Evolutionary conservation across 1,140 invertebrate species (phyloP), one percentile per base, ranked within the genome.

Genomic region (Drosophila setifemur): DNA sequence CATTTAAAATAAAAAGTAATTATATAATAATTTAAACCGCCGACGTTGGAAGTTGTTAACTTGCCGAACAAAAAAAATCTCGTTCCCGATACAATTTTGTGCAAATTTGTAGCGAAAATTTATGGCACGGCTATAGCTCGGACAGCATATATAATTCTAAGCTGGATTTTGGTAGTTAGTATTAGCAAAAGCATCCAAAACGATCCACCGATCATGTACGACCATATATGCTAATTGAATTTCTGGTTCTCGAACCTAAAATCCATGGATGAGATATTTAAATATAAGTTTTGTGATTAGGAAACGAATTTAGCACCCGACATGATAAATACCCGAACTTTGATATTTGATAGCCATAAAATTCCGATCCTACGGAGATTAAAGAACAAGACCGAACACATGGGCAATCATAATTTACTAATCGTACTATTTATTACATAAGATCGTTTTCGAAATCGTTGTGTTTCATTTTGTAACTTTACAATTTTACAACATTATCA

Each of bases 371-470:
- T 14, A 18, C 3, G 33, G 12, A 37, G 33, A 37, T 37, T n/a
- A n/a, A n/a, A n/a, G n/a, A 37, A 37, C 33, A 37, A n/a, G 5
- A 28, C 23, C 18, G 19, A 26, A 23, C 31, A 26, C 19, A 16
- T 2, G 12, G 6, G 3, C n/a, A 8, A 47, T 71, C 63, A 85
- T 83, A 83, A 83, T 79, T 83, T 83, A 83, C 60, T 83, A 79
- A 63, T 63, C 54, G 26, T 74, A 67, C 73, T 29, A 58, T 66
- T 85, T 78, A 73, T 83, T 78, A 71, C 58, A 83, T 75, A 53
- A 74, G 48, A 60, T 86, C 79, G 75, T 85, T 72, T 74, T 79
- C 70, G 69, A 55, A 70, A 78, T 83, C 79, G 79, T 83, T 83
- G 79, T 73, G 70, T 31, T 63, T 52, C n/a, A n/a, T 47, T 44